Evolutionary conservation across 2,113 vertebrate genomes (phyloP), one percentile per base, ranked within the genome.

Genomic region (Conger conger): DNA sequence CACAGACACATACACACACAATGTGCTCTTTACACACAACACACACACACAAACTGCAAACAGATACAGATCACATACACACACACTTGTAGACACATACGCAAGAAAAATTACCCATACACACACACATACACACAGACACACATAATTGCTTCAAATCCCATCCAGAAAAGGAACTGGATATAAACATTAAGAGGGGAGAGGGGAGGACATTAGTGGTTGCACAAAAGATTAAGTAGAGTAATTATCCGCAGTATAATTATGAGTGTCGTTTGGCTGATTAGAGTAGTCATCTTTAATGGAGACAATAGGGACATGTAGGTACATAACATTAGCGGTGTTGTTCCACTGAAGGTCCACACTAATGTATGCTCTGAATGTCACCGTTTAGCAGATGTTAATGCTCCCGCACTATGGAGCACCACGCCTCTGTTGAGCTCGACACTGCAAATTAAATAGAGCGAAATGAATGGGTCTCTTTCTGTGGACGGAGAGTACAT

Each of bases 221-320:
- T 88, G 82, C 76, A 91, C 86, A 89, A 88, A 90, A 87, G 90
- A 93, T 91, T 80, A 91, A 83, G 85, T 86, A 77, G 83, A 89
- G 86, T 90, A 88, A 92, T 91, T 90, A 89, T 76, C 82, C 76
- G 15, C 23, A 63, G 86, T 83, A 60, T 82, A 87, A 90, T 88
- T 88, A 90, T 85, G 86, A 91, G 83, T 86, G 79, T 87, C 87
- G 57, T 35, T 17, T 42, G 40, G 85, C 83, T 87, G 88, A 91
- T 63, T 87, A 81, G 79, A 80, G 84, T 77, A 68, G 87, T 60
- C 57, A 81, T 42, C 40, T 53, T 45, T 83, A 82, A 87, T 82
- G 63, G 80, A 83, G 50, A 9, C 86, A 84, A 88, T 77, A 83
- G 83, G 79, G 80, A 87, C 80, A 82, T 35, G 76, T 85, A 30